Percentiles rank a stretch among this genome's conserved stretches.
Conservation (phyloP, 1,140 invertebrate species). For the Drosophila ficusphila region DNA sequence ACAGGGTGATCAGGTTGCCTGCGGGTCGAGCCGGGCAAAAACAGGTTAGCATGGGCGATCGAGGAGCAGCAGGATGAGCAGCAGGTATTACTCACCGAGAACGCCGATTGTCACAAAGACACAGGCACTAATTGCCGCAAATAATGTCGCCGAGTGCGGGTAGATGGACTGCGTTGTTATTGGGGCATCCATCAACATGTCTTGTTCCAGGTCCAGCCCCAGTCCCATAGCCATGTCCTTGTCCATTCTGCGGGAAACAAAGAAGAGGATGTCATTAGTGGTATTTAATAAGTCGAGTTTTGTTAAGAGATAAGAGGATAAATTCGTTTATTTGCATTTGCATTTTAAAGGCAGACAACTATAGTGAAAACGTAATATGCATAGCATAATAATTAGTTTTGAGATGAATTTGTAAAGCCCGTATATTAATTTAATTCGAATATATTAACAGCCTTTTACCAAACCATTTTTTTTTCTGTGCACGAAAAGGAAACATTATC, state of each 20-base stretch:
- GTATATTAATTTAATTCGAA: too few species aligned
- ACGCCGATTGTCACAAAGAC: conserved; percentile 92
- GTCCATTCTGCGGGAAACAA: conserved; percentile 8
- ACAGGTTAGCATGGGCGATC: not conserved
- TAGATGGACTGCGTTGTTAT: conserved; percentile 84
- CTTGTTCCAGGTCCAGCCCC: conserved; percentile 8
- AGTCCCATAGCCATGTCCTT: conserved; percentile 5
- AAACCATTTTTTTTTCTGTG: not conserved
- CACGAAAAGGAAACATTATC: conserved; percentile 10
- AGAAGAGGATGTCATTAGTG: not conserved
- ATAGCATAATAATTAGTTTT: too few species aligned
- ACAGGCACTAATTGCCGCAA: conserved; percentile 90
- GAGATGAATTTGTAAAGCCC: not conserved
- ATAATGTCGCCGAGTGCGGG: conserved; percentile 89
- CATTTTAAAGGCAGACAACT: too few species aligned
- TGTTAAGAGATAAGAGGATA: too few species aligned
- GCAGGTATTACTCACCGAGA: conserved; percentile 87
- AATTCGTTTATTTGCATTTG: too few species aligned
- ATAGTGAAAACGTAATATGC: too few species aligned
- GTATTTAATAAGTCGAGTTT: too few species aligned
- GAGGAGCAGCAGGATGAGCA: too few species aligned
- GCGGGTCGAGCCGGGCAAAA: conserved; percentile 22
- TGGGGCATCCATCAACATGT: conserved; percentile 42
- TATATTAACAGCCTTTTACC: not conserved
- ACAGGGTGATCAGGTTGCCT: conserved; percentile 93